phyloP scores from a whole-genome alignment of 1,140 invertebrate species.

The Aphaenogaster ashmeadi region DNA sequence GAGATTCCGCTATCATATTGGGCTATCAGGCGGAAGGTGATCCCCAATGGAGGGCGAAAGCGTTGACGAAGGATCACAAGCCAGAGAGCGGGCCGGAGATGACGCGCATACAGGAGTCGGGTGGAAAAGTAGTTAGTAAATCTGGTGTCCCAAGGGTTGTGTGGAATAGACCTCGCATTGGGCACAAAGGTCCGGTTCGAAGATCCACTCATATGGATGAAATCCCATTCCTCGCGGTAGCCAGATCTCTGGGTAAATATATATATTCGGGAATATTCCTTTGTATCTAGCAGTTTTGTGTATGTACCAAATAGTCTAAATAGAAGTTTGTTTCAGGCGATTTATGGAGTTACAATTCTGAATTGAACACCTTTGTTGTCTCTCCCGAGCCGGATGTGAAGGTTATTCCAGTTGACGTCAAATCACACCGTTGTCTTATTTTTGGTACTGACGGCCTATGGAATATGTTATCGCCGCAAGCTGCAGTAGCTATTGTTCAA shows the following conservation, averaged over 20 bases:
- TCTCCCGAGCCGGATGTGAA: slow-evolving; percentile 98
- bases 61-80: slow-evolving; percentile 97
- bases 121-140: slow-evolving; percentile 96
- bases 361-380: slow-evolving; percentile 96
- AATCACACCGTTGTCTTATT: slow-evolving; percentile 94
- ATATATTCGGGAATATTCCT: not conserved
- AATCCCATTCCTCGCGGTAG: slow-evolving; percentile 98
- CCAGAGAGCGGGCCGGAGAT: slow-evolving; percentile 96
- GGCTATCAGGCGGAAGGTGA: slow-evolving; percentile 92
- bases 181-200: slow-evolving; percentile 93
- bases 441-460: slow-evolving; percentile 98
- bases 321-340: slow-evolving; percentile 90
- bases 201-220: slow-evolving; percentile 96
- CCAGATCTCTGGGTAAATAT: slow-evolving; percentile 93
- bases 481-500: slow-evolving; percentile 95
- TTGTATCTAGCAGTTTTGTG: not conserved
- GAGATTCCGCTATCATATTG: slow-evolving; percentile 97
- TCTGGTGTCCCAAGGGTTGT: slow-evolving; percentile 98
- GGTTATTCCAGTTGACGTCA: slow-evolving; percentile 94
- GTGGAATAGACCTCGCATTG: slow-evolving; percentile 96
- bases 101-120: slow-evolving; percentile 94
- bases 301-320: not conserved
- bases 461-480: slow-evolving; percentile 96
- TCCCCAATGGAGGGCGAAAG: slow-evolving; percentile 92
- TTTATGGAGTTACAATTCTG: slow-evolving; percentile 98